A percentile compares a stretch with the other conserved stretches of the same genome.
phyloP scores from a whole-genome alignment of 2,113 vertebrate species.

The Elachura formosa region DNA sequence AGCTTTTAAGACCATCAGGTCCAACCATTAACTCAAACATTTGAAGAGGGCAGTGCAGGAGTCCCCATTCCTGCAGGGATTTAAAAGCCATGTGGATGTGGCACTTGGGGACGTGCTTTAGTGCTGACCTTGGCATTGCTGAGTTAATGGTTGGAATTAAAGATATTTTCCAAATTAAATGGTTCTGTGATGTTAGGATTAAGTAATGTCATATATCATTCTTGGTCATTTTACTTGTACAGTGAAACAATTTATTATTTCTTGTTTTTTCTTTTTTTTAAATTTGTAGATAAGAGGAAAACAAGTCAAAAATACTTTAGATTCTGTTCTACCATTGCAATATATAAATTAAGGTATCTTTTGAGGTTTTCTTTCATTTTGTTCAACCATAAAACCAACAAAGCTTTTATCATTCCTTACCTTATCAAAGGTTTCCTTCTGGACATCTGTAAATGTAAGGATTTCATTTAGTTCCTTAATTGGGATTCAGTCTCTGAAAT shows the following conservation, averaged over 20 bases:
- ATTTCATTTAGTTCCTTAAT: background rate
- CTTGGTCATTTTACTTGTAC: background rate
- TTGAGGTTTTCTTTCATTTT: background rate
- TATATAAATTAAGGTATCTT: background rate
- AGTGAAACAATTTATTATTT: background rate
- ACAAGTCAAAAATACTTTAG: background rate
- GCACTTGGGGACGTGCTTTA: background rate
- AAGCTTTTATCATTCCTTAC: background rate
- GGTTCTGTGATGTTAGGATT: background rate
- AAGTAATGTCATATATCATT: background rate
- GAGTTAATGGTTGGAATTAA: background rate
- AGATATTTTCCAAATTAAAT: background rate
- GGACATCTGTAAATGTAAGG: background rate
- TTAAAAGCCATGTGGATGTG: background rate
- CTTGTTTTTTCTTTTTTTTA: background rate
- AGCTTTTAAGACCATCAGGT: background rate
- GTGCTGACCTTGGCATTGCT: background rate
- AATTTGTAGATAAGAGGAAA: background rate
- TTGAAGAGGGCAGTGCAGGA: background rate
- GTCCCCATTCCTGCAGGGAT: background rate
- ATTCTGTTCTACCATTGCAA: background rate
- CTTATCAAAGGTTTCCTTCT: background rate
- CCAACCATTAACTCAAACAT: background rate
- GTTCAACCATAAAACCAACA: background rate
- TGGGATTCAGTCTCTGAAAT: background rate